Base-by-base conservation (phyloP, 1,140 invertebrate genomes). In the Aphaenogaster floridana region DNA sequence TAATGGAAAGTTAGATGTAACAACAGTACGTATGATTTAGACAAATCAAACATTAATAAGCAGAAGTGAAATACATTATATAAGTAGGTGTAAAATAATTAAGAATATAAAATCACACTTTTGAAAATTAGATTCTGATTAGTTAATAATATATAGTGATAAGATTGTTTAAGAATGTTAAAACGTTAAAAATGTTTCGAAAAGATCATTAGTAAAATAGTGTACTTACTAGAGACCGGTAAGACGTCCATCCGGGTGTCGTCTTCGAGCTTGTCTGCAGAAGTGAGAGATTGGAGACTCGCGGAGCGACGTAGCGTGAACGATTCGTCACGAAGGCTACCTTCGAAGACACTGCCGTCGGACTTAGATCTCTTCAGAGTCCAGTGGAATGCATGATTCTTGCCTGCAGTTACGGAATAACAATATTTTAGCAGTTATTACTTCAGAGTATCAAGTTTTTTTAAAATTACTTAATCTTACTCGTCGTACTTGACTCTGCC, bases 281-380 rank as follows among this genome's bases (percentile, higher is more conserved):
- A 57, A 61, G 57, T 63, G 28, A 91, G 50, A 15, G 80, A 91
- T 13, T 63, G 89, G 0, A 98, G 93, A 91, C 97, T 97, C 1
- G 97, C 97, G 0, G 96, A 96, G 90, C 97, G 97, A 64, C 96
- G 96, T 52, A 95, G 95, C 0, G 69, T 39, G 28, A 94, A 86
- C 68, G 93, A 93, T 87, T 91, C 34, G 61, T 86, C 66, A 59
- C 84, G 77, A 86, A 87, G 93, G 86, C 80, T 95, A 68, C 87
- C 93, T 88, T 91, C 93, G 3, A 95, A 91, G 0, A 98, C 96
- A 86, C 97, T 98, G 77, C 97, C 97, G 42, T 97, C 96, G 0
- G 97, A 98, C 89, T 97, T 96, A 0, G 97, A 97, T 66, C 97
- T 95, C 34, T 96, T 96, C 7, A 97, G 90, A 94, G 93, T 36